These are phyloP conservation scores for Agonum fuliginosum DNA, from an alignment of 2,888 invertebrate species.

Conservation along the genomic window DNA sequence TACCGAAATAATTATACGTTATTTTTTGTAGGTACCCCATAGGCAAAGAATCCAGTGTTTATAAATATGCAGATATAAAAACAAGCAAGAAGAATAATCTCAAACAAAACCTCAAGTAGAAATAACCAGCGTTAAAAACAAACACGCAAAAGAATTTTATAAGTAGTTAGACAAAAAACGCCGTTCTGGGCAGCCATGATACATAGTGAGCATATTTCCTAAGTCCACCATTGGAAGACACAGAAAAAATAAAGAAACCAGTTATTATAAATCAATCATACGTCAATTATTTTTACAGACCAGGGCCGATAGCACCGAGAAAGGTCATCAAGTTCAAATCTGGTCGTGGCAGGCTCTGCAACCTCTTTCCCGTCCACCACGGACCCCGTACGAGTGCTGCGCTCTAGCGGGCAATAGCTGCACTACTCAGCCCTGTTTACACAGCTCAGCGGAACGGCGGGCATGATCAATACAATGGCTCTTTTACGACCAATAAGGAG, in stretches of 20 bases:
- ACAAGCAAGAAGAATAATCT: background rate
- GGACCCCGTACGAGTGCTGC: conserved; percentile 64
- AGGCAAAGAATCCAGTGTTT: background rate
- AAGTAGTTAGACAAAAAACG: background rate
- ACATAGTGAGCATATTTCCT: conserved; percentile 15
- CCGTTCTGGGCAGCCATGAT: conserved; percentile 1
- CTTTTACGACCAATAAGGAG: conserved; percentile 73
- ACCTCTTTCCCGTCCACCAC: background rate
- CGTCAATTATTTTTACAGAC: conserved; percentile 55
- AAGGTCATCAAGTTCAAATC: conserved; percentile 50
- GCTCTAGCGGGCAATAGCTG: conserved; percentile 66
- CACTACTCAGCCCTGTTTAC: conserved; percentile 46
- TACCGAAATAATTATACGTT: conserved; percentile 7
- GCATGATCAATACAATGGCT: conserved; percentile 73
- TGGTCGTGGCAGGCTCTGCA: background rate
- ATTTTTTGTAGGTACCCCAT: conserved; percentile 17
- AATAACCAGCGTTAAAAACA: conserved; percentile 3
- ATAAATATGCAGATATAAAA: conserved; percentile 18
- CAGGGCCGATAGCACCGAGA: conserved; percentile 28
- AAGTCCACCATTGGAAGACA: conserved; percentile 10
- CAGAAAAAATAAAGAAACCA: conserved; percentile 42
- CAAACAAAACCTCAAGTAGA: background rate
- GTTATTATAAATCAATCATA: conserved; percentile 57
- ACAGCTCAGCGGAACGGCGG: conserved; percentile 61
- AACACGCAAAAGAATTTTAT: conserved; percentile 7